Evolutionary conservation across 2,888 invertebrate species (phyloP).

Genomic region (Sialis fuliginosa): DNA sequence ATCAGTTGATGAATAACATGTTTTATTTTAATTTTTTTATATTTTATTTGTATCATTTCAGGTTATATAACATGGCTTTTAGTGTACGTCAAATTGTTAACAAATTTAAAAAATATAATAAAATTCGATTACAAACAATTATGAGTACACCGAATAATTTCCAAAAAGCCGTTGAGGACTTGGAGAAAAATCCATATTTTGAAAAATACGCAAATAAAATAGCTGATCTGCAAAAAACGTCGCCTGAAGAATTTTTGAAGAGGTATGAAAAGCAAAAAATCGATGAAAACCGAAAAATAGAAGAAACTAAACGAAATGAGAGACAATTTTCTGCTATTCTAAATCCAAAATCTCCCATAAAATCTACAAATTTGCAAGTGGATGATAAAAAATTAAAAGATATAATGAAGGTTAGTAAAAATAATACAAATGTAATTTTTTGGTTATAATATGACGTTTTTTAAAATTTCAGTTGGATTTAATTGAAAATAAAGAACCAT

Average conservation of each 20-base stretch:
- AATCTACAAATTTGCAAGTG: constrained; percentile 16
- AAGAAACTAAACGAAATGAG: constrained; percentile 18
- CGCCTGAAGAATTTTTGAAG: constrained; percentile 55
- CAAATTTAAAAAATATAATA: too few relatives aligned
- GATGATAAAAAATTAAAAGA: constrained; percentile 38
- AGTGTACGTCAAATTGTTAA: too few relatives aligned
- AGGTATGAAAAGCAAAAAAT: constrained; percentile 36
- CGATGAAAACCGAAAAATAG: constrained; percentile 14
- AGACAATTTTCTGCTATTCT: constrained; percentile 46
- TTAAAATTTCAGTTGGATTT: constrained; percentile 32
- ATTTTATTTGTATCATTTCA: too few relatives aligned
- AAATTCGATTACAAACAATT: constrained; percentile 13
- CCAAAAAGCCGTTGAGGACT: constrained; percentile 33
- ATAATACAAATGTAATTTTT: background rate
- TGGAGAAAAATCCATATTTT: constrained; percentile 56
- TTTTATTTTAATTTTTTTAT: too few relatives aligned
- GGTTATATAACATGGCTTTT: too few relatives aligned
- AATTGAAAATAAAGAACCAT: constrained; percentile 45
- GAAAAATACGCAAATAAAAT: constrained; percentile 69
- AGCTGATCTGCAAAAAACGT: constrained; percentile 49
- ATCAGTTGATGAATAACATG: too few relatives aligned
- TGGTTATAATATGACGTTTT: background rate
- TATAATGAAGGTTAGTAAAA: constrained; percentile 42
- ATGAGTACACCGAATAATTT: constrained; percentile 24
- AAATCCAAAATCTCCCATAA: constrained; percentile 37